Percentiles rank a stretch among this genome's conserved stretches.
Conservation (phyloP, 2,113 vertebrate genomes). For the Dromiciops gliroides region DNA sequence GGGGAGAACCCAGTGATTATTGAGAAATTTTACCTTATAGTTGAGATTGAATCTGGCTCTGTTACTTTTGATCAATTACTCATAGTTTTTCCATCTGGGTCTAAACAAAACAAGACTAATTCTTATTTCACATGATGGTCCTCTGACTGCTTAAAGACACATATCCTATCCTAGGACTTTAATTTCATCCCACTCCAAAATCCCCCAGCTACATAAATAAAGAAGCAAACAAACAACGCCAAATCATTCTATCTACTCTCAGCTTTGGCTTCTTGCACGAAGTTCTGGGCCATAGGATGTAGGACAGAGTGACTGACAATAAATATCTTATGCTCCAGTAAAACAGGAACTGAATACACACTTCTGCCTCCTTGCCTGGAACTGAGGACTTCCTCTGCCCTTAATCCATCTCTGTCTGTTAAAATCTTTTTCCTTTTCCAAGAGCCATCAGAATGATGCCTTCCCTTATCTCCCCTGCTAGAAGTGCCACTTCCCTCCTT, state of each 20-base stretch:
- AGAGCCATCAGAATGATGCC: not conserved
- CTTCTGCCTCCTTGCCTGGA: not conserved
- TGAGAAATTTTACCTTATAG: not conserved
- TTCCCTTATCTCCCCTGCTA: not conserved
- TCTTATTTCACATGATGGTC: not conserved
- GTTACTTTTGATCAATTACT: not conserved
- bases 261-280: not conserved
- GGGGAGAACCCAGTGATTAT: not conserved
- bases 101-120: not conserved
- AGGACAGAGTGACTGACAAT: not conserved
- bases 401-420: not conserved
- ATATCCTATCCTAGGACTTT: not conserved
- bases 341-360: not conserved
- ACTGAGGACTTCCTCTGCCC: not conserved
- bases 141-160: not conserved
- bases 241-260: not conserved
- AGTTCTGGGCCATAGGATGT: not conserved
- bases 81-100: not conserved
- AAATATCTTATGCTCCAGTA: not conserved
- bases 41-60: not conserved
- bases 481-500: not conserved
- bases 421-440: not conserved
- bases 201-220: not conserved
- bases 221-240: not conserved
- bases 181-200: not conserved